Conservation (phyloP, 2,888 invertebrate species). For the Eilema griseolum region DNA sequence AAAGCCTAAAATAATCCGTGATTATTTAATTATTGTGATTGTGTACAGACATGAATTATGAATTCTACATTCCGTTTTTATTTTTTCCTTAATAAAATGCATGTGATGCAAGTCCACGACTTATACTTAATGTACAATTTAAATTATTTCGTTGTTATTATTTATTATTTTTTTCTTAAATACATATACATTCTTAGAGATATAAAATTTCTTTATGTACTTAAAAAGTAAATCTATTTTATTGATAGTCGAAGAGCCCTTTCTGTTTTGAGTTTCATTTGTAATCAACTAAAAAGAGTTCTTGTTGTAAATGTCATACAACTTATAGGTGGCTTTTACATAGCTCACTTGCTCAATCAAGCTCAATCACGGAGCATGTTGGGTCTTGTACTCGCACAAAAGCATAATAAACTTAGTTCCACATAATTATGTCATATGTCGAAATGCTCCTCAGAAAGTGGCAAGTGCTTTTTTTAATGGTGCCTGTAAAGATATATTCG, state of each 20-base stretch:
- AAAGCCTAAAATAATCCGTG: slow-evolving; percentile 82
- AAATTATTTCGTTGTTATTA: slow-evolving; percentile 69
- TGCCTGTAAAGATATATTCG: slow-evolving; percentile 59
- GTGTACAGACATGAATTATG: slow-evolving; percentile 82
- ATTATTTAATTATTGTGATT: slow-evolving; percentile 84
- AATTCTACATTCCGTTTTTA: slow-evolving; percentile 85
- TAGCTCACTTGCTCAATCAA: slow-evolving; percentile 76
- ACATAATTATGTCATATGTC: slow-evolving; percentile 37
- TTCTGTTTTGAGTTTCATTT: slow-evolving; percentile 60
- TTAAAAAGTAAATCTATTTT: slow-evolving; percentile 61
- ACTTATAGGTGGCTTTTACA: slow-evolving; percentile 36
- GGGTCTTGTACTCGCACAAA: slow-evolving; percentile 78
- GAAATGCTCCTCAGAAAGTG: slow-evolving; percentile 58
- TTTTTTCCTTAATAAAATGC: slow-evolving; percentile 74
- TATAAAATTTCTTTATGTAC: slow-evolving; percentile 63
- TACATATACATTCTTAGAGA: slow-evolving; percentile 54
- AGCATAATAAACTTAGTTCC: slow-evolving; percentile 61
- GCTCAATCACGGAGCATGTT: slow-evolving; percentile 71
- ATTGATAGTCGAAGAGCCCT: slow-evolving; percentile 56
- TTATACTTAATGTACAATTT: slow-evolving; percentile 81
- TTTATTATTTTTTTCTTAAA: slow-evolving; percentile 61
- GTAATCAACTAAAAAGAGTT: slow-evolving; percentile 37
- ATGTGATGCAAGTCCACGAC: slow-evolving; percentile 86
- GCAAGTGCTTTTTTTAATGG: slow-evolving; percentile 72
- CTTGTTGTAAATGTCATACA: slow-evolving; percentile 21